Evolutionary conservation across 1,140 invertebrate genomes (phyloP), one percentile per base, ranked within the genome.

Genomic region (Hydropsyche tenuis): DNA sequence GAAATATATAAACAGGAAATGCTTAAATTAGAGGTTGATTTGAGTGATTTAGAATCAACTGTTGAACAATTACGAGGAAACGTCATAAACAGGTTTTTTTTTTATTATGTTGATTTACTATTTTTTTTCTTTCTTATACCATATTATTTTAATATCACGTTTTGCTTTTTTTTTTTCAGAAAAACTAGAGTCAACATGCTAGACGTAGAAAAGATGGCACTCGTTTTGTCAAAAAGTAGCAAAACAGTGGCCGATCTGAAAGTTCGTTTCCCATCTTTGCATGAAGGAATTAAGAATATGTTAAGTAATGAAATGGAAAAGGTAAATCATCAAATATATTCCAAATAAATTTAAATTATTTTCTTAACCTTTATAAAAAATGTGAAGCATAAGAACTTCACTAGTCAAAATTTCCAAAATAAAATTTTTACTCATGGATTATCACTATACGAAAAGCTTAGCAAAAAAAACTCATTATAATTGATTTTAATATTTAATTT

Each of bases 161-260:
- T 5, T 6, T 27, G 6, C 3, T 60, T 23, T 22, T 23, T 60
- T 60, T 60, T 6, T 48, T 48, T 48, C 78, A 85, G 85, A 69
- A 93, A 96, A 81, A 97, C 95, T 53, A 89, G 96, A 43, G 96
- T 99, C 11, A 98, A 97, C 81, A 96, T 97, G 93, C 90, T 92
- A 0, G 96, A 98, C 81, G 96, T 99, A 1, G 97, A 99, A 82
- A 94, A 94, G 78, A 97, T 99, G 90, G 96, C 96, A 16, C 86
- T 98, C 75, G 90, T 97, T 70, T 86, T 99, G 16, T 86, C 84
- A 0, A 85, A 85, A 79, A 85, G 79, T 79, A 94, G 94, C 83
- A 96, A 97, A 90, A 96, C 94, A 37, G 94, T 98, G 3, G 96
- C 96, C 11, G 96, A 98, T 82, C 89, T 98, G 75, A 98, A 98